These are phyloP conservation scores for Acanthoscelides obtectus DNA, from an alignment of 2,888 invertebrate genomes.

Conservation along the genomic window DNA sequence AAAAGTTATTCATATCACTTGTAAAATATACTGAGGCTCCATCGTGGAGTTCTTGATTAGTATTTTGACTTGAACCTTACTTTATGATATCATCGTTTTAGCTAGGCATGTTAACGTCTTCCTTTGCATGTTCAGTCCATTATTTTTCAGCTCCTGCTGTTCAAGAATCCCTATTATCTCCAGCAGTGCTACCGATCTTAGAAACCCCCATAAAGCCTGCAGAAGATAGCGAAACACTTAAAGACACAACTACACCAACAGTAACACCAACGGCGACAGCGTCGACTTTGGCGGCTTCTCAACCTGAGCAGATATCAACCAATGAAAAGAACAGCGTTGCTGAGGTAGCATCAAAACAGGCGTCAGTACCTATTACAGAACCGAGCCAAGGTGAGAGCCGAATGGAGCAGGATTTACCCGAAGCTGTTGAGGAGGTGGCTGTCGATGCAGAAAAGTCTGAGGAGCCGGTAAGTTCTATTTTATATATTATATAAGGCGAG, in stretches of 20 bases:
- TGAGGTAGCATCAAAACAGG: not conserved
- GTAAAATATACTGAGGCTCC: no score
- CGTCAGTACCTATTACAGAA: constrained; percentile 16
- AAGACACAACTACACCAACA: not conserved
- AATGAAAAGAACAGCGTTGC: not conserved
- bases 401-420: not conserved
- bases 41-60: no score
- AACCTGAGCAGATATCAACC: not conserved
- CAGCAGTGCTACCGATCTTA: not conserved
- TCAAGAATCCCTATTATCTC: not conserved
- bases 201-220: not conserved
- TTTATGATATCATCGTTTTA: no score
- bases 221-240: not conserved
- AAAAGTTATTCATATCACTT: no score
- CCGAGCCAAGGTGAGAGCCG: not conserved
- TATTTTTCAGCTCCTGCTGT: not conserved
- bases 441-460: not conserved
- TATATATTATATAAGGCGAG: no score
- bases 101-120: no score
- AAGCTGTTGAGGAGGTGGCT: not conserved
- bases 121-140: no score
- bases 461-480: not conserved
- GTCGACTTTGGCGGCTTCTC: not conserved
- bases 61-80: no score
- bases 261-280: not conserved